Evolutionary conservation across 2,113 vertebrate genomes (phyloP), one percentile per base, ranked within the genome.

Genomic region (Merops nubicus): DNA sequence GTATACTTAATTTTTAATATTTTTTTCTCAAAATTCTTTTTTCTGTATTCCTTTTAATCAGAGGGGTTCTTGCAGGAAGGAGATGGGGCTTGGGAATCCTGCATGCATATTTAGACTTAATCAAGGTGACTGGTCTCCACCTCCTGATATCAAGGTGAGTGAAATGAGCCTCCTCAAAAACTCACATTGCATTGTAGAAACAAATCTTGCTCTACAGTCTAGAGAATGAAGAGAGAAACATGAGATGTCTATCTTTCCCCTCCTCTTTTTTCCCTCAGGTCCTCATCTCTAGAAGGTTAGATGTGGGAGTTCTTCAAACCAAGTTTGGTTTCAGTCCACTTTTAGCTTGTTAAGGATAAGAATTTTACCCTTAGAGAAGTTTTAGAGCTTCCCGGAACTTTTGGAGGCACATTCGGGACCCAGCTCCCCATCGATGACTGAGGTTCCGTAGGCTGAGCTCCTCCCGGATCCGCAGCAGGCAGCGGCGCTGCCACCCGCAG

Each of bases 271-370:
- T 4, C 12, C 17, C 40, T 77, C 19, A 20, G 26, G 15, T 11
- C 7, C 6, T 69, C 16, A 33, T 77, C 7, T 76, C 40, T 11
- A 29, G 34, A n/a, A 8, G 4, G 25, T 56, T 70, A 82, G 33
- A 51, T 26, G 60, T 0, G 1, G 18, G 18, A 8, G 31, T 18
- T 36, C 42, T 70, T 50, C 2, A 0, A 3, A 85, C 45, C 28
- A n/a, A 14, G 6, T 38, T 48, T 62, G 16, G 31, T 86, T 89
- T 74, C 54, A 73, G 19, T 8, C 14, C 15, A 40, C 6, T 68
- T 76, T 43, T 4, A 79, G 21, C n/a, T 74, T 34, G 5, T 11
- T 59, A 18, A 78, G 33, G 26, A 68, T n/a, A 21, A 34, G 7
- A 64, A 43, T 40, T 89, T 78, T 63, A 51, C 7, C 45, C n/a